Evolutionary conservation across 2,888 invertebrate genomes (phyloP), one percentile per base, ranked within the genome.

Genomic region (Cosmia pyralina): DNA sequence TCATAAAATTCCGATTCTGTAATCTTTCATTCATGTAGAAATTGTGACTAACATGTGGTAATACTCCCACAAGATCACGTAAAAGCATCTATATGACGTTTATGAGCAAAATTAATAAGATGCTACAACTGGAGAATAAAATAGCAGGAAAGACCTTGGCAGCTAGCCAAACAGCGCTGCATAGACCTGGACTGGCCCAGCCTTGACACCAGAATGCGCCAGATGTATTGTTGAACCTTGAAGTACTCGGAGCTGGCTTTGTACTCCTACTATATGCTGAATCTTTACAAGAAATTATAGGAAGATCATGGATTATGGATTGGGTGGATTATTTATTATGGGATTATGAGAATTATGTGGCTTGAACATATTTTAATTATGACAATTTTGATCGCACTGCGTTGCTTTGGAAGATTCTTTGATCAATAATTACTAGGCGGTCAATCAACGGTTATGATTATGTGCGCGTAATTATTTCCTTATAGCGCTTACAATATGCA

Each of bases 191-290:
- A 83, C 71, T 79, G 82, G 72, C 85, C 85, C 74, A 83, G 77
- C 87, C 88, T 87, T 85, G 87, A 86, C 84, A 86, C 77, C 75
- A 76, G 79, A 76, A 73, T 82, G 88, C 85, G 79, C 87, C 72
- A 78, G 75, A 80, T 80, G 77, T 79, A 81, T 81, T 80, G 81
- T 79, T 72, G 60, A 82, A 77, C 81, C 80, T 86, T 83, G 83
- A 71, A 64, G 81, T 55, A 73, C 48, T 60, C 22, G 48, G 19
- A 58, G 41, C 78, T 73, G 53, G 58, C 60, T 72, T 72, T 70
- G 82, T 82, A 75, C 75, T 82, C 81, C 71, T 67, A 69, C 50
- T 67, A 62, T 38, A 22, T 79, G 13, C 28, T 44, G 46, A 70
- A 69, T 58, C 50, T 55, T 52, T 19, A 38, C 58, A 60, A 50